A percentile compares a stretch with the other conserved stretches of the same genome.
These are phyloP conservation scores for Andrena haemorrhoa DNA, from an alignment of 2,888 invertebrate species.

Conservation along the genomic window DNA sequence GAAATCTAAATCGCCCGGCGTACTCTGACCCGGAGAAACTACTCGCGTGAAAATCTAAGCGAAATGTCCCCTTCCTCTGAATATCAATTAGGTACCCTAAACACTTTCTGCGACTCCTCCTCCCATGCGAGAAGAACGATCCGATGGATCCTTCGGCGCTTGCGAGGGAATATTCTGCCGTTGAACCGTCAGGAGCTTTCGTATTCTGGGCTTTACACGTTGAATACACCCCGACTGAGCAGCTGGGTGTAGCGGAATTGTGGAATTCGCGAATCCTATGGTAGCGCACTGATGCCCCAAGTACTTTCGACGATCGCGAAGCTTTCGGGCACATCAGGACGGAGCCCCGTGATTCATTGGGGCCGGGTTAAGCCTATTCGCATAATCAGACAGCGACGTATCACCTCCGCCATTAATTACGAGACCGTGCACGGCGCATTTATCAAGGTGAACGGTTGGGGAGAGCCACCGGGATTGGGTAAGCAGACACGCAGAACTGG, in stretches of 20 bases:
- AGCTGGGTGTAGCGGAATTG: slow-evolving; percentile 5
- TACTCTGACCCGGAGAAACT: not conserved
- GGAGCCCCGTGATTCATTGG: slow-evolving; percentile 58
- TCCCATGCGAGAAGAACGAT: not conserved
- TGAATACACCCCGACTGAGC: too few relatives aligned
- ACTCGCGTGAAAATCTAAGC: slow-evolving; percentile 23
- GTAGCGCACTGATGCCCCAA: slow-evolving; percentile 3
- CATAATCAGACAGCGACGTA: slow-evolving; percentile 74
- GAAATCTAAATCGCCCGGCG: not conserved
- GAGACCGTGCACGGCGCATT: slow-evolving; percentile 60
- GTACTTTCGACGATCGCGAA: slow-evolving; percentile 27
- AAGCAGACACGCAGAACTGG: slow-evolving; percentile 32
- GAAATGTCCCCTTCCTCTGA: not conserved
- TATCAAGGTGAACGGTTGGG: slow-evolving; percentile 60
- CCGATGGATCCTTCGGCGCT: not conserved
- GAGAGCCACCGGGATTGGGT: slow-evolving; percentile 32
- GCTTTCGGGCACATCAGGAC: slow-evolving; percentile 6
- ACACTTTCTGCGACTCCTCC: not conserved
- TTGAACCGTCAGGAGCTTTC: too few relatives aligned
- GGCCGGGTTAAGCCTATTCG: slow-evolving; percentile 54
- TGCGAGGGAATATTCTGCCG: too few relatives aligned
- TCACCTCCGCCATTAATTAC: slow-evolving; percentile 75
- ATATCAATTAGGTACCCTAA: not conserved
- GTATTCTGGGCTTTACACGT: too few relatives aligned
- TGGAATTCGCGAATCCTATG: not conserved